phyloP scores from a whole-genome alignment of 2,888 invertebrate species.

The Lasioglossum zephyrum region DNA sequence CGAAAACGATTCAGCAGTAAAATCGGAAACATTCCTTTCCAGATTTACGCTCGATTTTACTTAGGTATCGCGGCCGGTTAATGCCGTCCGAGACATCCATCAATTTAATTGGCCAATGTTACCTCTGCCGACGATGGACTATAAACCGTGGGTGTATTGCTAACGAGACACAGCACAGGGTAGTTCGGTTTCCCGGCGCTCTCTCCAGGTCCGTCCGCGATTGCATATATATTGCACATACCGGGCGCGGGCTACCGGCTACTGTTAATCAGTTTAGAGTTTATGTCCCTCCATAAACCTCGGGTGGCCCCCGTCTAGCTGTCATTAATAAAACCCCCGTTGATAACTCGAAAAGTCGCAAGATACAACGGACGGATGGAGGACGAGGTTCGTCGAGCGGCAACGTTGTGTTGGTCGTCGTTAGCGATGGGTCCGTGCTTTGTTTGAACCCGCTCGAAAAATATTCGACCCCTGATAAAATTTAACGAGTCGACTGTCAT shows the following conservation, averaged over 20 bases:
- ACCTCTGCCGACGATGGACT: conserved; percentile 84
- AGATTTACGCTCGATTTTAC: conserved; percentile 68
- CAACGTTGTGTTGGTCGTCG: conserved; percentile 33
- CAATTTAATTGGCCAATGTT: conserved; percentile 85
- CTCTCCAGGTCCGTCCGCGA: conserved; percentile 66
- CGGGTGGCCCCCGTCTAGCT: conserved; percentile 77
- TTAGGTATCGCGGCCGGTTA: conserved; percentile 69
- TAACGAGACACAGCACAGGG: conserved; percentile 81
- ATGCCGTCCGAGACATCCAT: conserved; percentile 82
- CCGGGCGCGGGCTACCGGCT: conserved; percentile 69
- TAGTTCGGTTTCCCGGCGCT: conserved; percentile 76
- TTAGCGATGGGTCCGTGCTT: conserved; percentile 9
- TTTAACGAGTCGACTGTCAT: not conserved
- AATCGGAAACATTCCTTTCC: conserved; percentile 37
- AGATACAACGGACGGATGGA: conserved; percentile 72
- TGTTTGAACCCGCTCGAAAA: not conserved
- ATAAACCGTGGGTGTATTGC: conserved; percentile 81
- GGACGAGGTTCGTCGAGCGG: conserved; percentile 1
- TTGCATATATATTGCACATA: conserved; percentile 81
- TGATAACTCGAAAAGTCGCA: conserved; percentile 84
- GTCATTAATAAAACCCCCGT: conserved; percentile 84
- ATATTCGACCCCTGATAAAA: not conserved
- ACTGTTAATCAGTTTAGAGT: conserved; percentile 85
- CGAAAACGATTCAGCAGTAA: not conserved
- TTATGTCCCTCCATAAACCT: conserved; percentile 83